phyloP scores from a whole-genome alignment of 2,113 vertebrate genomes.

The Myotis lucifugus region DNA sequence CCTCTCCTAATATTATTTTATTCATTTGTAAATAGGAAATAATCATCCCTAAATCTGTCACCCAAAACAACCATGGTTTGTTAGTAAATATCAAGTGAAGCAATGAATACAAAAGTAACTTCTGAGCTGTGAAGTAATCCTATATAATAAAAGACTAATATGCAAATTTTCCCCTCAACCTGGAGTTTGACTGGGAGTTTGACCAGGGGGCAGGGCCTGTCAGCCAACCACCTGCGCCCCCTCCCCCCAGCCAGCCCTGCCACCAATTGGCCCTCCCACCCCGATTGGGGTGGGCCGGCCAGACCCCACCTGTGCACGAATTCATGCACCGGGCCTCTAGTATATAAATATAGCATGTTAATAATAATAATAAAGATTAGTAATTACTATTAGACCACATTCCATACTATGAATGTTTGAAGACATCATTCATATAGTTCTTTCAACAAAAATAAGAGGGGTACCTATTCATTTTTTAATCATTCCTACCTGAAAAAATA shows the following conservation, averaged over 20 bases:
- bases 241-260: too few relatives aligned
- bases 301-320: too few relatives aligned
- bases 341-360: not conserved
- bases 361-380: not conserved
- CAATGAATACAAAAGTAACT: slow-evolving; percentile 22
- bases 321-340: too few relatives aligned
- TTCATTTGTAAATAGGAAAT: not conserved
- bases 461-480: not conserved
- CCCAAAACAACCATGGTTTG: not conserved
- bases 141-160: too few relatives aligned
- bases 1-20: slow-evolving; percentile 23
- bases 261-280: too few relatives aligned
- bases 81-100: not conserved
- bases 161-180: too few relatives aligned
- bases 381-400: not conserved
- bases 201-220: too few relatives aligned
- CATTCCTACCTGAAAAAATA: not conserved
- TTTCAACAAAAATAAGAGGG: not conserved
- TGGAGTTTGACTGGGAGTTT: too few relatives aligned
- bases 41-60: not conserved
- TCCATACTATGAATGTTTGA: not conserved
- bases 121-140: not conserved
- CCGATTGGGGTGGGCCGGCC: too few relatives aligned
- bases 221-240: too few relatives aligned
- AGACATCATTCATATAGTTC: not conserved